Base-by-base conservation (phyloP, 2,113 vertebrate genomes). In the Lonchura striata region DNA sequence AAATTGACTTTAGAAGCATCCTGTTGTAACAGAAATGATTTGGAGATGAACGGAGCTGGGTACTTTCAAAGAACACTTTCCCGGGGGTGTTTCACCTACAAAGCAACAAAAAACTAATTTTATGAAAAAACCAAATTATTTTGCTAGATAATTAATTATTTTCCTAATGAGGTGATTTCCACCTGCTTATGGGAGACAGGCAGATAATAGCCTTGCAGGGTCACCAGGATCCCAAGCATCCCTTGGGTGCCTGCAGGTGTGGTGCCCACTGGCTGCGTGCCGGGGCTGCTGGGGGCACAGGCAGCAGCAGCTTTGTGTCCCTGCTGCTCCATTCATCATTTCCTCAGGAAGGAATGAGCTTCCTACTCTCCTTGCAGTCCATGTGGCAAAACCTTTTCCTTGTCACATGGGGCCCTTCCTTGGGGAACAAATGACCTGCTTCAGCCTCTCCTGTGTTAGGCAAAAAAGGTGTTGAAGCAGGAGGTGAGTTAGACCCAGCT, bases 241-340 rank as follows among this genome's bases (percentile, higher is more conserved):
- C 25, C 11, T n/a, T 15, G 2, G 7, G 30, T n/a, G 5, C 21
- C 39, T 30, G 19, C 1, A 4, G 33, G 13, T 0, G 17, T 6
- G 49, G 42, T 17, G 33, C 24, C 33, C 20, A 1, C 6, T 18
- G 56, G 13, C 23, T 2, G 0, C 41, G 39, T 10, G 4, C 9
- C 5, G 19, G 9, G 68, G 66, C 65, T 61, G 57, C 46, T 31
- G 44, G 35, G 23, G 56, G 46, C 2, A 0, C 15, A 13, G 65
- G 50, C 35, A 39, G 47, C 24, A 14, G 13, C 0, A 7, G 19
- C 31, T 47, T 69, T 30, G 56, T 64, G 41, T 46, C 50, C 50
- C 47, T 49, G 27, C 9, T 56, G 52, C 50, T 77, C 17, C 18
- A 8, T 31, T 41, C 22, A 53, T 91, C n/a, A 7, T 42, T 53